Evolutionary conservation across 2,888 invertebrate genomes (phyloP).

Genomic region (Trisateles emortualis): DNA sequence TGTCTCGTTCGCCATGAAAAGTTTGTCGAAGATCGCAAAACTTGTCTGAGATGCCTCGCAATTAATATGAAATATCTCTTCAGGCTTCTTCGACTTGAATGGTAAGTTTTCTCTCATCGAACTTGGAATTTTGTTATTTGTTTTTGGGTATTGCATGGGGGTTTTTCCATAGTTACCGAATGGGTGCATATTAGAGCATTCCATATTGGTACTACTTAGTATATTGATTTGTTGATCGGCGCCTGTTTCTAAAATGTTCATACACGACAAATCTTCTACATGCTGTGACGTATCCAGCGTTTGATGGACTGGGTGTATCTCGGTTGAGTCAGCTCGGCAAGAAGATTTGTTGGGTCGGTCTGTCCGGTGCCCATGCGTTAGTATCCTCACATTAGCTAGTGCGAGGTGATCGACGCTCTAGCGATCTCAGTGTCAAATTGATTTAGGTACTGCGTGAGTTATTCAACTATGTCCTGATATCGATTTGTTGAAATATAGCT

Average conservation of each 20-base stretch:
- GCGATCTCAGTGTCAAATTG: slow-evolving; percentile 22
- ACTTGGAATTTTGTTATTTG: slow-evolving; percentile 56
- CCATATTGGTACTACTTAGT: slow-evolving; percentile 38
- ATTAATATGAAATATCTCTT: slow-evolving; percentile 43
- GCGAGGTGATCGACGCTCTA: slow-evolving; percentile 20
- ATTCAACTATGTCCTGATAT: slow-evolving; percentile 28
- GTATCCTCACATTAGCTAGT: slow-evolving; percentile 21
- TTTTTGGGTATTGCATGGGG: slow-evolving; percentile 66
- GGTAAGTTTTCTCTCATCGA: slow-evolving; percentile 69
- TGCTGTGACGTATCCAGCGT: slow-evolving; percentile 38
- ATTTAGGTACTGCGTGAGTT: slow-evolving; percentile 34
- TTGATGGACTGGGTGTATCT: slow-evolving; percentile 27
- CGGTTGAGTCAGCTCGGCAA: slow-evolving; percentile 34
- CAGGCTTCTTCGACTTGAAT: slow-evolving; percentile 46
- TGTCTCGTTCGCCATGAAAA: slow-evolving; percentile 53
- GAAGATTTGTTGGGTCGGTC: slow-evolving; percentile 51
- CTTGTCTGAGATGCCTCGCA: slow-evolving; percentile 48
- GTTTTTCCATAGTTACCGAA: slow-evolving; percentile 47
- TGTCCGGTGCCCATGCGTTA: slow-evolving; percentile 29
- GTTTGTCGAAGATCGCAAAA: slow-evolving; percentile 60
- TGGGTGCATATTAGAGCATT: slow-evolving; percentile 29
- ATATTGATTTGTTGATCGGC: slow-evolving; percentile 48
- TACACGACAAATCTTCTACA: slow-evolving; percentile 38
- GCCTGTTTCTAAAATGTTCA: slow-evolving; percentile 36
- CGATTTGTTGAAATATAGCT: slow-evolving; percentile 5